Conservation (phyloP, 2,888 invertebrate genomes). For the Dione juno region DNA sequence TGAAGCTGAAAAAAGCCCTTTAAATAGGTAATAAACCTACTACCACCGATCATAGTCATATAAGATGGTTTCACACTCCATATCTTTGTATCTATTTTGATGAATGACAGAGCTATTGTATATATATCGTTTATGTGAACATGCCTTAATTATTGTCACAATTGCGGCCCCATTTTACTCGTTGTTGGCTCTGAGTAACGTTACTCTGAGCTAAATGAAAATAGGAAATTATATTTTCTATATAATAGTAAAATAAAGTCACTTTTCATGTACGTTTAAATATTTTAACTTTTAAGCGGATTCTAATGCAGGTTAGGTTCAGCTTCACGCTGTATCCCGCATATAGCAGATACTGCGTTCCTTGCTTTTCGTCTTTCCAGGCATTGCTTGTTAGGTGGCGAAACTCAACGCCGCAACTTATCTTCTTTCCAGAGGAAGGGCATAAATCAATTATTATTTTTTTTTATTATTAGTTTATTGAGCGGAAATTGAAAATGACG, state of each 20-base stretch:
- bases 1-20: neutral
- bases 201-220: neutral
- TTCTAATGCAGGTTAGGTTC: too few relatives aligned
- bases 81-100: too few relatives aligned
- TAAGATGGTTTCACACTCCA: too few relatives aligned
- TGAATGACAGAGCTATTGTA: neutral
- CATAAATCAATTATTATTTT: too few relatives aligned
- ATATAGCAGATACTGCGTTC: neutral
- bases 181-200: neutral
- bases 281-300: too few relatives aligned
- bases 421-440: neutral
- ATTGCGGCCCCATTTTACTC: slow-evolving; percentile 4
- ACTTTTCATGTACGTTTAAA: too few relatives aligned
- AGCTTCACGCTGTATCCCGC: neutral
- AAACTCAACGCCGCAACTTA: neutral
- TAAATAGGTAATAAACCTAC: neutral
- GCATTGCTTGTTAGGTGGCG: neutral
- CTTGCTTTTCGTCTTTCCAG: neutral
- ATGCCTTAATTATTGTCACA: slow-evolving; percentile 4
- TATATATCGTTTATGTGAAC: slow-evolving; percentile 4
- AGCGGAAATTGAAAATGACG: too few relatives aligned
- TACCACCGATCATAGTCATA: neutral
- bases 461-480: too few relatives aligned
- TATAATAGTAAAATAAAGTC: too few relatives aligned
- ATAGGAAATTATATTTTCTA: neutral